A percentile compares a stretch with the other conserved stretches of the same genome.
Conservation (phyloP, 2,797 vertebrate species). For the Pangasius macronema region DNA sequence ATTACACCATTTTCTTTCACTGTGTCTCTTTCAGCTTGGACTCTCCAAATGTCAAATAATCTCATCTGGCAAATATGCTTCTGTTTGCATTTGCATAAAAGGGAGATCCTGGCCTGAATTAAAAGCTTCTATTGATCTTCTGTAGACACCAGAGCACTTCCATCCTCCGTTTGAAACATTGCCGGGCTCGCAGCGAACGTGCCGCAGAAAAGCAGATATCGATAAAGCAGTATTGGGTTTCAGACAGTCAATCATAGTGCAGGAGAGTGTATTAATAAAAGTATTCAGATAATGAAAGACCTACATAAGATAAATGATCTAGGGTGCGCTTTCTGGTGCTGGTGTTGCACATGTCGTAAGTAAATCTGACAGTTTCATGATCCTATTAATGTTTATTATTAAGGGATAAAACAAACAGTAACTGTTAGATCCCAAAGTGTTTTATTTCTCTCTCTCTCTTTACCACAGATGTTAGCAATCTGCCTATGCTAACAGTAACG, state of each 20-base stretch:
- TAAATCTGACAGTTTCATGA: conserved; percentile 9
- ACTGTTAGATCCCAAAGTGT: neutral
- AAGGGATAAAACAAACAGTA: neutral
- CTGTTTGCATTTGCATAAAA: conserved; percentile 61
- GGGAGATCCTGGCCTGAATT: conserved; percentile 71
- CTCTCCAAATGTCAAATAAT: conserved; percentile 63
- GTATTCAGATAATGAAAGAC: conserved; percentile 52
- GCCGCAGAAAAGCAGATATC: conserved; percentile 38
- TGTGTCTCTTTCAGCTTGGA: conserved; percentile 59
- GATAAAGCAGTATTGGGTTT: conserved; percentile 57
- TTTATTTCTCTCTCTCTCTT: neutral
- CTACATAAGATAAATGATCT: conserved; percentile 11
- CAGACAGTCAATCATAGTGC: conserved; percentile 55
- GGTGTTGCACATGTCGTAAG: neutral
- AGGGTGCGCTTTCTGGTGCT: neutral
- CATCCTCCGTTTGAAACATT: conserved; percentile 33
- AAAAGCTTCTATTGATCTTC: conserved; percentile 64
- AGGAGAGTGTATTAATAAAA: conserved; percentile 53
- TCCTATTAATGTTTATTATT: conserved; percentile 6
- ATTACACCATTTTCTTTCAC: conserved; percentile 62
- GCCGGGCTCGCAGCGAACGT: neutral
- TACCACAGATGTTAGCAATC: neutral
- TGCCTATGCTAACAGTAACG: neutral
- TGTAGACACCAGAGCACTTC: conserved; percentile 52
- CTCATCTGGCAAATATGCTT: conserved; percentile 60